phyloP scores from a whole-genome alignment of 2,888 invertebrate genomes.

The Fragum whitleyi region DNA sequence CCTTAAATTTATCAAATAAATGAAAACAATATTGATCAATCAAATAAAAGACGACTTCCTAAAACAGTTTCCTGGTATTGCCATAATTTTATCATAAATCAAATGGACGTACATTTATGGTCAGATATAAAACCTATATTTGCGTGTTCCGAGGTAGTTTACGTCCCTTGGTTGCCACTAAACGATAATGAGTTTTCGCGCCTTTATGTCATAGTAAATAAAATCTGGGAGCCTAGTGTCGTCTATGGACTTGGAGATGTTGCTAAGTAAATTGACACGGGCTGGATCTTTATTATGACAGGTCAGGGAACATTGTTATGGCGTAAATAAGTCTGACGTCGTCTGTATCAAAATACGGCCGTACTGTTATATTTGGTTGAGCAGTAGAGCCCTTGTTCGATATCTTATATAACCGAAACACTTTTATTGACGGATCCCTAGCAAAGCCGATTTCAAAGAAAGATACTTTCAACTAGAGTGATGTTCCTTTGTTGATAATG shows the following conservation, averaged over 20 bases:
- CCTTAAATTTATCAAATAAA: too few species aligned
- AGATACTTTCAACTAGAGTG: too few species aligned
- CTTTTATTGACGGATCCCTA: too few species aligned
- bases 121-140: slow-evolving; percentile 1
- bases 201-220: not conserved
- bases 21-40: too few species aligned
- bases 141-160: not conserved
- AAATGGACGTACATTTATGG: not conserved
- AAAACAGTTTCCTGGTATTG: not conserved
- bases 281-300: not conserved
- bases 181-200: slow-evolving; percentile 1
- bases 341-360: not conserved
- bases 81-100: not conserved
- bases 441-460: too few species aligned
- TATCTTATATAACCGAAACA: too few species aligned
- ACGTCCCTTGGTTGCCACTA: not conserved
- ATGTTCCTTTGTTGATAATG: too few species aligned
- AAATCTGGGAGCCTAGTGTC: not conserved
- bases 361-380: too few species aligned
- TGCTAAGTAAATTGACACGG: not conserved
- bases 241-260: not conserved
- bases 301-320: not conserved
- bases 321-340: not conserved
- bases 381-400: too few species aligned
- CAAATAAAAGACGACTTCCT: not conserved